A percentile compares a stretch with the other conserved stretches of the same genome.
phyloP scores from a whole-genome alignment of 2,113 vertebrate genomes.

The Neogale vison region DNA sequence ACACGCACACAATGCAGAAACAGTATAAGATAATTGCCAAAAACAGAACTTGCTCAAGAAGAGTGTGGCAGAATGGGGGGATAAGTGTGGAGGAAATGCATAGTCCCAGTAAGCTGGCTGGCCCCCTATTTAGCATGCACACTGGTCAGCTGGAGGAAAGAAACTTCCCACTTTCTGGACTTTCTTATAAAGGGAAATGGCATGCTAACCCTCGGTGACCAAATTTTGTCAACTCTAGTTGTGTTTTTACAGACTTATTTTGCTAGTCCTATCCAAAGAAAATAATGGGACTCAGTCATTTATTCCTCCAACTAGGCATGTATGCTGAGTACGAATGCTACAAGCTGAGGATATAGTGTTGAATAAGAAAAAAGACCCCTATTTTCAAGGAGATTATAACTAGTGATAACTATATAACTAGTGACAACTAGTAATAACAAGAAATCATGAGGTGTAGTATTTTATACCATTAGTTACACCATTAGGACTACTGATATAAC shows the following conservation, averaged over 20 bases:
- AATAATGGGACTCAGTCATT: neutral
- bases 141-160: neutral
- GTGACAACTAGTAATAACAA: neutral
- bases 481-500: neutral
- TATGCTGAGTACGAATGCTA: neutral
- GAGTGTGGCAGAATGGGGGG: neutral
- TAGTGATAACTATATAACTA: neutral
- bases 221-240: neutral
- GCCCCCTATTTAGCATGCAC: fast-evolving
- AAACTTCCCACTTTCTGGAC: neutral
- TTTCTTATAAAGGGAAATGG: neutral
- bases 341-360: neutral
- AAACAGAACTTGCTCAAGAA: neutral
- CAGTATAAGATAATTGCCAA: neutral
- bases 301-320: neutral
- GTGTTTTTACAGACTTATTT: neutral
- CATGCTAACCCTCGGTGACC: neutral
- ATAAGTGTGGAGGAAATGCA: fast-evolving
- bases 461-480: neutral
- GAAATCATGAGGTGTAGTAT: neutral
- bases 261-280: neutral
- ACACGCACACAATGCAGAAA: neutral
- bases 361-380: neutral
- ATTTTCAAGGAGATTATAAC: neutral
- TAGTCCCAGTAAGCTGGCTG: neutral